Evolutionary conservation across 2,113 vertebrate species (phyloP).

Genomic region (Rhizomys pruinosus): DNA sequence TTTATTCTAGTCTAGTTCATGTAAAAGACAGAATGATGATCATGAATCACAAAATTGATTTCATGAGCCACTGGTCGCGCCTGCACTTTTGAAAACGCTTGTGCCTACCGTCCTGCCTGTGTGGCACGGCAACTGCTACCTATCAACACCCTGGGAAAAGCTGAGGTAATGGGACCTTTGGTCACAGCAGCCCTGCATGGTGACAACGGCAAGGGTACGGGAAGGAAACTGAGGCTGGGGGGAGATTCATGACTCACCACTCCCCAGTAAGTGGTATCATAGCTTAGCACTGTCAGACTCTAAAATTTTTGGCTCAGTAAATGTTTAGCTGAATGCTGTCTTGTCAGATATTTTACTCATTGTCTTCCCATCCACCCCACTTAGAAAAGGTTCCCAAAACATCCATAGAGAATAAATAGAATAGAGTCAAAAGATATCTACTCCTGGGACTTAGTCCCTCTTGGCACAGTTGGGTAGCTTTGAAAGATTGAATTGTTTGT

Average conservation of each 20-base stretch:
- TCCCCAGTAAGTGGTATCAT: not conserved
- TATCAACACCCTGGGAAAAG: not conserved
- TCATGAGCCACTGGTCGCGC: constrained; percentile 37
- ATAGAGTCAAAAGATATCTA: not conserved
- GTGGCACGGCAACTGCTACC: not conserved
- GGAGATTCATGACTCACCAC: not conserved
- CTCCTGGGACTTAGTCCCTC: not conserved
- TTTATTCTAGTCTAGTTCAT: not conserved
- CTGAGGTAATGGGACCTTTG: accelerated
- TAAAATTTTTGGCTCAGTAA: accelerated
- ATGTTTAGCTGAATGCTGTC: not conserved
- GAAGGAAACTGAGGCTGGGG: not conserved
- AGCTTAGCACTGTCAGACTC: not conserved
- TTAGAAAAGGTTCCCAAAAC: not conserved
- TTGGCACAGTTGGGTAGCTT: not conserved
- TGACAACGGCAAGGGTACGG: not conserved
- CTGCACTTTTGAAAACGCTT: not conserved
- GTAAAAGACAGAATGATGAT: constrained; percentile 14
- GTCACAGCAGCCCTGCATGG: not conserved
- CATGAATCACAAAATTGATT: constrained; percentile 41
- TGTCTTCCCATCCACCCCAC: not conserved
- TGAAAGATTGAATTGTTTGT: not conserved
- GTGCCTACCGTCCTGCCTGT: not conserved
- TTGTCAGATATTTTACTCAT: not conserved
- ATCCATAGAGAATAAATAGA: not conserved